Evolutionary conservation across 2,113 vertebrate species (phyloP), one percentile per base, ranked within the genome.

Genomic region (Cepphus grylle): DNA sequence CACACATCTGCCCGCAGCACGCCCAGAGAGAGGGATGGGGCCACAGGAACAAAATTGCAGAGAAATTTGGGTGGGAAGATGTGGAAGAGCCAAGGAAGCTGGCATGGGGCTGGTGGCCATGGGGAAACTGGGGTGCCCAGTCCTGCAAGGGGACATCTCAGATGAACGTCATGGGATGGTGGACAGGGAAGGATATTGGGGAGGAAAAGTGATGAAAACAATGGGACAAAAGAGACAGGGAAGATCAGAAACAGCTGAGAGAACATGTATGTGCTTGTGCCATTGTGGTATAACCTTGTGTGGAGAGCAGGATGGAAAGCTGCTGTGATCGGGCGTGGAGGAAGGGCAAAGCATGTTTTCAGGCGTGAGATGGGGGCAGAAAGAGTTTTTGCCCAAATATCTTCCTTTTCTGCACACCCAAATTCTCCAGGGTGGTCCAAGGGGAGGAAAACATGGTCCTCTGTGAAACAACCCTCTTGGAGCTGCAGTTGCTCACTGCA

Each of bases 21-120:
- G 26, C 22, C 26, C 38, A 2, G 70, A 16, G 52, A 62, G 6
- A 72, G 34, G 40, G 56, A 34, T 0, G 27, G 47, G 47, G 43
- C 61, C 22, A 6, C 81, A 47, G 76, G 55, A 66, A 5, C 1
- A 7, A 19, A 6, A 0, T 0, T 5, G 0, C 6, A 3, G 5
- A n/a, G n/a, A 72, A 50, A 58, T 18, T 12, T 5, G 70, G 36
- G 25, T 59, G 56, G 58, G 40, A 59, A 69, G 47, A 22, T 0
- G 15, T 5, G 27, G n/a, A 32, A 6, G 16, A 70, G 19, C 0
- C 0, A 50, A 55, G 27, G 40, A 19, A 67, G 27, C 9, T 2
- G 1, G n/a, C 1, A 1, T 0, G 16, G 2, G 12, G 55, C 36
- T 30, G 42, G 11, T 6, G 32, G 32, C 38, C 5, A 2, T 2